phyloP scores from a whole-genome alignment of 2,797 vertebrate species.

The Strix occidentalis region DNA sequence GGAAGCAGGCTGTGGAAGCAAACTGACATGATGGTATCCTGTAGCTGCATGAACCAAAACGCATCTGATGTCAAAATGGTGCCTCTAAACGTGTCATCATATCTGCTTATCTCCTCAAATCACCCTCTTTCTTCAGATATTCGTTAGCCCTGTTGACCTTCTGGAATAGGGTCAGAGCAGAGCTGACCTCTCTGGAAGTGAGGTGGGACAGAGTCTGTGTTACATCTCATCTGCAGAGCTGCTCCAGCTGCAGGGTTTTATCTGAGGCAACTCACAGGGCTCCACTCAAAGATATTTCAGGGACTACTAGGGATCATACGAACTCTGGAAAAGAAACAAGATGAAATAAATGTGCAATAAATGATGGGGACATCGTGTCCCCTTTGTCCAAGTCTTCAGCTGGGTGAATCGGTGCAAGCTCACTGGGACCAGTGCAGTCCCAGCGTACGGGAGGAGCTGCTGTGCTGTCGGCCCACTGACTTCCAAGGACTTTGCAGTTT shows the following conservation, averaged over 20 bases:
- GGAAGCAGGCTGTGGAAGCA: background rate
- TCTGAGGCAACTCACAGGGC: background rate
- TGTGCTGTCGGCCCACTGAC: background rate
- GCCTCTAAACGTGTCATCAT: fast-evolving
- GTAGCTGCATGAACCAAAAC: background rate
- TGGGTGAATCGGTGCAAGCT: background rate
- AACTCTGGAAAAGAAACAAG: background rate
- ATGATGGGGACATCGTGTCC: background rate
- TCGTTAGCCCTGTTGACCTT: background rate
- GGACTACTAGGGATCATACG: fast-evolving
- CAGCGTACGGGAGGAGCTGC: background rate
- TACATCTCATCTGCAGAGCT: background rate
- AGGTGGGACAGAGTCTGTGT: background rate
- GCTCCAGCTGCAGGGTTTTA: background rate
- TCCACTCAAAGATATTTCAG: background rate
- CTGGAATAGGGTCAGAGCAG: background rate
- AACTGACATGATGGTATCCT: fast-evolving
- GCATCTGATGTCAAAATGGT: background rate
- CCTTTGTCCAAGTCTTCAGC: background rate
- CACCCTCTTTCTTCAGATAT: background rate
- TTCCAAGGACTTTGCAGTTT: background rate
- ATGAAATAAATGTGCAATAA: background rate
- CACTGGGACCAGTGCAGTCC: background rate
- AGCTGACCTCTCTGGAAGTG: background rate
- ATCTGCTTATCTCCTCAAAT: background rate